A percentile compares a stretch with the other conserved stretches of the same genome.
These are phyloP conservation scores for Gasteruption jaculator DNA, from an alignment of 2,888 invertebrate species.

Conservation along the genomic window DNA sequence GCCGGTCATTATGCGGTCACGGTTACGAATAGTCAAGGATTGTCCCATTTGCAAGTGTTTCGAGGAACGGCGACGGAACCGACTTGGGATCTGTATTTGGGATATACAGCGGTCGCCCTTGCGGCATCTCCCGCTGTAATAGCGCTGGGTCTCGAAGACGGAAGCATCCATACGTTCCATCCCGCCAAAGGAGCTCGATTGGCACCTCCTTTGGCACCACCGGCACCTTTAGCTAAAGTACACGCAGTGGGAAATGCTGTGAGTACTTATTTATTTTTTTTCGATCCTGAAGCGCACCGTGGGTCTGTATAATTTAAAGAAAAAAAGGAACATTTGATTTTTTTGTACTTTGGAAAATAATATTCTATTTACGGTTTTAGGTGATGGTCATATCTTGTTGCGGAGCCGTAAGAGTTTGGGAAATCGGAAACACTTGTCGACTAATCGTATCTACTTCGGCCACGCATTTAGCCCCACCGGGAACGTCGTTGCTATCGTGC, in stretches of 20 bases:
- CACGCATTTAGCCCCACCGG: slow-evolving; percentile 43
- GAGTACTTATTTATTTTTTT: slow-evolving; percentile 10
- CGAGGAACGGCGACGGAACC: slow-evolving; percentile 43
- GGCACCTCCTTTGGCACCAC: slow-evolving; percentile 45
- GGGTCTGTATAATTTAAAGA: too few species aligned
- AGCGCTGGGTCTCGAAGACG: slow-evolving; percentile 45
- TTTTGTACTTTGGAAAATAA: too few species aligned
- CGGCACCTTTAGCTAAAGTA: slow-evolving; percentile 44
- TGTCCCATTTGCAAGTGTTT: slow-evolving; percentile 46
- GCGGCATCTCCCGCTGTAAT: slow-evolving; percentile 46
- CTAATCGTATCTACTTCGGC: slow-evolving; percentile 46
- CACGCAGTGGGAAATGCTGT: slow-evolving; percentile 46
- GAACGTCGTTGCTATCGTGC: slow-evolving; percentile 41
- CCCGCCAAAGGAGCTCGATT: slow-evolving; percentile 44
- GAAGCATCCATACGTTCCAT: slow-evolving; percentile 45
- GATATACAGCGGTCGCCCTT: slow-evolving; percentile 45
- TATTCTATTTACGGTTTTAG: slow-evolving; percentile 26
- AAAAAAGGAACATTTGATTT: too few species aligned
- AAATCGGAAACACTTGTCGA: slow-evolving; percentile 42
- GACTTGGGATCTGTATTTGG: slow-evolving; percentile 46
- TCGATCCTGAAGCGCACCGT: background rate
- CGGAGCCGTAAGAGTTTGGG: slow-evolving; percentile 49
- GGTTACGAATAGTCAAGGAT: slow-evolving; percentile 41
- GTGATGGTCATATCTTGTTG: slow-evolving; percentile 49
- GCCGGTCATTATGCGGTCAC: slow-evolving; percentile 48